These are phyloP conservation scores for Pelobates fuscus DNA, from an alignment of 2,113 vertebrate genomes.

Conservation along the genomic window DNA sequence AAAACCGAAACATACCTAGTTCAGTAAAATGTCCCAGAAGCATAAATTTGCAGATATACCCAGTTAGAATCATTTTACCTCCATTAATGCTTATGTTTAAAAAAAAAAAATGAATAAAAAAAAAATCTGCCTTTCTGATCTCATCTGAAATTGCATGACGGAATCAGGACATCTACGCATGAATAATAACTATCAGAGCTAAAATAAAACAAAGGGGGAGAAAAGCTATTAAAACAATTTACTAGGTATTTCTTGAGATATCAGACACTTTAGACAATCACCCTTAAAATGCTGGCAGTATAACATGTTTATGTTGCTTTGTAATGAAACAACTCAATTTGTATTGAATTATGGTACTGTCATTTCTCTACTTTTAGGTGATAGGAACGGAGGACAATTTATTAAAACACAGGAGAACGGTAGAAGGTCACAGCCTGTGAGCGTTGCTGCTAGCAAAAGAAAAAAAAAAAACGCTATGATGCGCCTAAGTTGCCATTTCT, in stretches of 20 bases:
- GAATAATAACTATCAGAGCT: background rate
- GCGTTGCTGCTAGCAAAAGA: slow-evolving; percentile 68
- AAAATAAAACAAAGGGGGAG: background rate
- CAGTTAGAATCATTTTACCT: too few relatives aligned
- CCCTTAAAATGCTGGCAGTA: slow-evolving; percentile 53
- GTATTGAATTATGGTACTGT: slow-evolving; percentile 66
- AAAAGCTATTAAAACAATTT: slow-evolving; percentile 41
- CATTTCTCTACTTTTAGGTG: slow-evolving; percentile 67
- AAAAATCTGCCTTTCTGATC: too few relatives aligned
- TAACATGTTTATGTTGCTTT: slow-evolving; percentile 58
- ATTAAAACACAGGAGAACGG: slow-evolving; percentile 71
- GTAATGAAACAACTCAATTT: slow-evolving; percentile 63
- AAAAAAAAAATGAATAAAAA: too few relatives aligned
- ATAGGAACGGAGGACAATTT: slow-evolving; percentile 76
- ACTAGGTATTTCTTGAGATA: slow-evolving; percentile 47
- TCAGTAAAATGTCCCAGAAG: too few relatives aligned
- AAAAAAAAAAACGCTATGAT: slow-evolving; percentile 64
- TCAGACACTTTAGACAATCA: slow-evolving; percentile 55
- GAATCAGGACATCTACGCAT: too few relatives aligned
- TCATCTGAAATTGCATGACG: too few relatives aligned
- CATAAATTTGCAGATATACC: too few relatives aligned
- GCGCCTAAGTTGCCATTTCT: slow-evolving; percentile 88
- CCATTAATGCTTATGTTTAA: too few relatives aligned
- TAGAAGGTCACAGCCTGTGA: slow-evolving; percentile 81
- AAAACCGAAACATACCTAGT: too few relatives aligned